Evolutionary conservation across 2,113 vertebrate species (phyloP).

Genomic region (Agapornis roseicollis): DNA sequence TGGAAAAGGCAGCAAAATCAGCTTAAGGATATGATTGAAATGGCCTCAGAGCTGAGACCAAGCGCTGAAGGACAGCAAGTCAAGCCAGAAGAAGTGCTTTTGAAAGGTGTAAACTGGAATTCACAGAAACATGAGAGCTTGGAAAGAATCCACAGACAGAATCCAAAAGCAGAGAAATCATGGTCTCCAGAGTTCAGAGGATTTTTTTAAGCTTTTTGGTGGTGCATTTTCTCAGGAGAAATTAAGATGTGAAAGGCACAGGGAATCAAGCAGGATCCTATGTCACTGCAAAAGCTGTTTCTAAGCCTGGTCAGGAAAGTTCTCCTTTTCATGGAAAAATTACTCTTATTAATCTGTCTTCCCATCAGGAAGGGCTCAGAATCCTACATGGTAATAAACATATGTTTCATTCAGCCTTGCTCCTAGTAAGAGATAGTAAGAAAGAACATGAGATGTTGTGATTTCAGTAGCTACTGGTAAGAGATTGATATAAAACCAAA

Average conservation of each 20-base stretch:
- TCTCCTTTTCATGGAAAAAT: conserved; percentile 47
- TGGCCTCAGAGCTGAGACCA: conserved; percentile 6
- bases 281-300: conserved; percentile 18
- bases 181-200: conserved; percentile 16
- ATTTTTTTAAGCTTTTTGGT: conserved; percentile 22
- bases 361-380: background rate
- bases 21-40: conserved; percentile 56
- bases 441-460: background rate
- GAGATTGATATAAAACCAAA: background rate
- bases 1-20: conserved; percentile 54
- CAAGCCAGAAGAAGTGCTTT: background rate
- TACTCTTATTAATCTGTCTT: conserved; percentile 36
- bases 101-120: conserved; percentile 59
- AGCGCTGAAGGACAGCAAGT: conserved; percentile 22
- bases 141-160: background rate
- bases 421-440: background rate
- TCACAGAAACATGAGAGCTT: conserved; percentile 32
- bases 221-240: conserved; percentile 55
- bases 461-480: background rate
- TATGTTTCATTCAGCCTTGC: background rate
- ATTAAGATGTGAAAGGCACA: conserved; percentile 34
- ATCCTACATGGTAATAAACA: background rate
- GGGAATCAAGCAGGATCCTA: conserved; percentile 4
- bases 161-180: conserved; percentile 14
- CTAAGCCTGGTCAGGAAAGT: conserved; percentile 7